Conservation (phyloP, 2,888 invertebrate genomes). For the Orthonevra nobilis region DNA sequence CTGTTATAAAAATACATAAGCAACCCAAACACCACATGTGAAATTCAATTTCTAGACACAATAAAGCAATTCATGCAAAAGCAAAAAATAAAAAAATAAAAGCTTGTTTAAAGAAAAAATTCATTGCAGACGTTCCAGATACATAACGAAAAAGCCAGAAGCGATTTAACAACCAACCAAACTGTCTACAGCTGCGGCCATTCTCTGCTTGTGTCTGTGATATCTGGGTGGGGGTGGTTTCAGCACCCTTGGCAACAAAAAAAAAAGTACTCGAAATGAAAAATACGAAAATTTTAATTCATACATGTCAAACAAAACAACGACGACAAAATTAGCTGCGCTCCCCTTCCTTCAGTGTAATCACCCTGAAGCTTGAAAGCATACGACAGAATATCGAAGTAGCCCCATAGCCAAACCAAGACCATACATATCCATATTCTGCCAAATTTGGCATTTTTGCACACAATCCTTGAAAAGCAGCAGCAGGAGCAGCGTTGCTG, state of each 20-base stretch:
- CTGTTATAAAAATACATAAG: too few species aligned
- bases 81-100: too few species aligned
- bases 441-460: slow-evolving; percentile 44
- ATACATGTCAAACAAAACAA: slow-evolving; percentile 53
- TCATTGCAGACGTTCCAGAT: slow-evolving; percentile 38
- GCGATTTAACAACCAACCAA: slow-evolving; percentile 54
- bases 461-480: slow-evolving; percentile 5
- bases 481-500: background rate
- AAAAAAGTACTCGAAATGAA: slow-evolving; percentile 9
- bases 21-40: slow-evolving; percentile 26
- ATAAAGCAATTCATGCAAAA: slow-evolving; percentile 5
- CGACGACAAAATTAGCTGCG: slow-evolving; percentile 52
- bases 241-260: slow-evolving; percentile 31
- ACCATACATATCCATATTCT: slow-evolving; percentile 39
- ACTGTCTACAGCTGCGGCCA: slow-evolving; percentile 65
- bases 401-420: slow-evolving; percentile 46
- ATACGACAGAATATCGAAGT: slow-evolving; percentile 52
- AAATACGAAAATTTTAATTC: slow-evolving; percentile 58
- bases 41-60: slow-evolving; percentile 35
- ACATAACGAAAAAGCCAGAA: slow-evolving; percentile 35
- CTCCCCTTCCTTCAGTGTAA: slow-evolving; percentile 6
- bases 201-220: slow-evolving; percentile 18
- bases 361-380: slow-evolving; percentile 22
- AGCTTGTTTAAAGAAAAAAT: too few species aligned
- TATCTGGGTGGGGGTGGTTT: slow-evolving; percentile 9